Evolutionary conservation across 2,113 vertebrate genomes (phyloP).

Genomic region (Phaethon lepturus): DNA sequence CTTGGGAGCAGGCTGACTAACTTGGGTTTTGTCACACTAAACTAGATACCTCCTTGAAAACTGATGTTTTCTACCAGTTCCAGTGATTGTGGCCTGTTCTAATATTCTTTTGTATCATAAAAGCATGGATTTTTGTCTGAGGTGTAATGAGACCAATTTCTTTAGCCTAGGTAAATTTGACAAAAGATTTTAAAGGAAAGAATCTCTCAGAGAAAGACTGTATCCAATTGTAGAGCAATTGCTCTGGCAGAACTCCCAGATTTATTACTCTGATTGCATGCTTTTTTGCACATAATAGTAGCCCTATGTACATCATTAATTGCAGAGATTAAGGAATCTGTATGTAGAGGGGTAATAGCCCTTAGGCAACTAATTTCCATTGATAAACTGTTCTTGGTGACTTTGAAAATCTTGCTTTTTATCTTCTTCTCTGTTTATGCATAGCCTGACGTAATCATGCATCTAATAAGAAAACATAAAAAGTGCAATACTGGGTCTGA

Average conservation of each 20-base stretch:
- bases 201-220: neutral
- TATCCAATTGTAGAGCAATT: neutral
- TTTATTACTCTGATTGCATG: neutral
- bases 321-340: neutral
- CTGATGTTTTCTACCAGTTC: neutral
- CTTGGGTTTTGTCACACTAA: neutral
- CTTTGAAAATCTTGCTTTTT: neutral
- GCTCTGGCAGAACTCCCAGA: neutral
- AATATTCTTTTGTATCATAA: neutral
- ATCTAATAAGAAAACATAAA: neutral
- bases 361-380: neutral
- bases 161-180: neutral
- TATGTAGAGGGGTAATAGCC: neutral
- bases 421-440: neutral
- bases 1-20: neutral
- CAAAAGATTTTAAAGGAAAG: neutral
- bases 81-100: neutral
- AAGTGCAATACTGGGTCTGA: neutral
- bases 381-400: neutral
- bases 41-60: neutral
- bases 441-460: neutral
- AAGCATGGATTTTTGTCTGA: neutral
- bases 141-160: accelerated
- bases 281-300: neutral
- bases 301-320: neutral